A percentile compares a stretch with the other conserved stretches of the same genome.
These are phyloP conservation scores for Limanda limanda DNA, from an alignment of 2,113 vertebrate genomes.

Conservation along the genomic window DNA sequence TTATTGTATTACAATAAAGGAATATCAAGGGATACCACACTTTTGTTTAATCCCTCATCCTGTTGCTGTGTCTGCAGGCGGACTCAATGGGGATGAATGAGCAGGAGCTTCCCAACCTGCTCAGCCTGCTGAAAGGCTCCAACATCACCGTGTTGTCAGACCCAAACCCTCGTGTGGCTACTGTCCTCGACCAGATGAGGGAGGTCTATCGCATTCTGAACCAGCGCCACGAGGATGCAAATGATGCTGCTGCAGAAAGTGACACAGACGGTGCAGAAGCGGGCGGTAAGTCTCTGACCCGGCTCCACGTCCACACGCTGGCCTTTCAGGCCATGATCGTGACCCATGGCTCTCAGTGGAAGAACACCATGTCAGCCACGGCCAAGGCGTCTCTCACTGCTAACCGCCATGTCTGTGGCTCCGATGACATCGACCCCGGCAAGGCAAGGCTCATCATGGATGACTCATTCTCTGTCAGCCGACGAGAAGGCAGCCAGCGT, in stretches of 20 bases:
- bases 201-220: conserved; percentile 85
- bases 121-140: conserved; percentile 84
- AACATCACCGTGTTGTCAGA: conserved; percentile 86
- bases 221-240: conserved; percentile 63
- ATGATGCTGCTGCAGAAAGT: conserved; percentile 22
- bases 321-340: conserved; percentile 89
- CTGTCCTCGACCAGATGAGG: conserved; percentile 88
- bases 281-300: conserved; percentile 74
- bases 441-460: conserved; percentile 89
- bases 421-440: conserved; percentile 83
- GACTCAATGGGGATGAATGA: conserved; percentile 90
- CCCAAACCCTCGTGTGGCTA: conserved; percentile 87
- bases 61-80: conserved; percentile 61
- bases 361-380: conserved; percentile 88
- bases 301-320: conserved; percentile 87
- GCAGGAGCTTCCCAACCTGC: conserved; percentile 87
- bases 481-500: conserved; percentile 82
- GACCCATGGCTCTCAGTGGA: conserved; percentile 83
- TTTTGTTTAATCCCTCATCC: not conserved
- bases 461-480: conserved; percentile 86
- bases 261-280: not conserved
- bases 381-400: conserved; percentile 88
- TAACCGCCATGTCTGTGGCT: conserved; percentile 88
- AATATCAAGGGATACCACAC: not conserved
- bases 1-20: not conserved